Percentiles rank a stretch among this genome's conserved stretches.
Conservation (phyloP, 2,113 vertebrate species). For the Argyrosomus japonicus region DNA sequence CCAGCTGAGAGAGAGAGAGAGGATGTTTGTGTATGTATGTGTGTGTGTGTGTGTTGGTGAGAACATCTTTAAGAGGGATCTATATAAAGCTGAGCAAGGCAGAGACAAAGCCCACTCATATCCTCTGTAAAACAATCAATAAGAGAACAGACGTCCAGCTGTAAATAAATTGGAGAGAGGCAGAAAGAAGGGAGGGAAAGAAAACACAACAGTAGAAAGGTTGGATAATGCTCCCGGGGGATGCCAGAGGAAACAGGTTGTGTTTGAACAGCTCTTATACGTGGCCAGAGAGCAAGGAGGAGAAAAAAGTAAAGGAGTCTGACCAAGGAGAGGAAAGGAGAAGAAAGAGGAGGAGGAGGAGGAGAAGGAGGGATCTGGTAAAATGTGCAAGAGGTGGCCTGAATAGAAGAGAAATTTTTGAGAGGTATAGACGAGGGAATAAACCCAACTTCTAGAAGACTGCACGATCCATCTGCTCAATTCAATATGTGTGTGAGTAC, state of each 20-base stretch:
- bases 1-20: slow-evolving; percentile 38
- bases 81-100: slow-evolving; percentile 61
- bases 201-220: slow-evolving; percentile 64
- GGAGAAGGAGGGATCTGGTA: slow-evolving; percentile 23
- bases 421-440: slow-evolving; percentile 16
- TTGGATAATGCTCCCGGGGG: slow-evolving; percentile 66
- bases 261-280: slow-evolving; percentile 76
- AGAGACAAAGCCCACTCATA: slow-evolving; percentile 62
- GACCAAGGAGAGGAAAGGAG: slow-evolving; percentile 29
- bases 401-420: slow-evolving; percentile 20
- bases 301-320: slow-evolving; percentile 45
- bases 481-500: slow-evolving; percentile 34
- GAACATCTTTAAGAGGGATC: slow-evolving; percentile 55
- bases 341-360: slow-evolving; percentile 21
- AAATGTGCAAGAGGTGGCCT: slow-evolving; percentile 34
- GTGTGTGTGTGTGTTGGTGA: slow-evolving; percentile 21
- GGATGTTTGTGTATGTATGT: slow-evolving; percentile 37
- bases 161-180: slow-evolving; percentile 70
- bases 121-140: slow-evolving; percentile 75
- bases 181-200: slow-evolving; percentile 41
- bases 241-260: slow-evolving; percentile 76
- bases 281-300: slow-evolving; percentile 48
- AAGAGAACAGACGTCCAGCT: slow-evolving; percentile 53
- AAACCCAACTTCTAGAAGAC: slow-evolving; percentile 7
- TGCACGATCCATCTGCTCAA: slow-evolving; percentile 26